A percentile compares a stretch with the other conserved stretches of the same genome.
Conservation (phyloP, 2,113 vertebrate species). For the Morone chrysops region DNA sequence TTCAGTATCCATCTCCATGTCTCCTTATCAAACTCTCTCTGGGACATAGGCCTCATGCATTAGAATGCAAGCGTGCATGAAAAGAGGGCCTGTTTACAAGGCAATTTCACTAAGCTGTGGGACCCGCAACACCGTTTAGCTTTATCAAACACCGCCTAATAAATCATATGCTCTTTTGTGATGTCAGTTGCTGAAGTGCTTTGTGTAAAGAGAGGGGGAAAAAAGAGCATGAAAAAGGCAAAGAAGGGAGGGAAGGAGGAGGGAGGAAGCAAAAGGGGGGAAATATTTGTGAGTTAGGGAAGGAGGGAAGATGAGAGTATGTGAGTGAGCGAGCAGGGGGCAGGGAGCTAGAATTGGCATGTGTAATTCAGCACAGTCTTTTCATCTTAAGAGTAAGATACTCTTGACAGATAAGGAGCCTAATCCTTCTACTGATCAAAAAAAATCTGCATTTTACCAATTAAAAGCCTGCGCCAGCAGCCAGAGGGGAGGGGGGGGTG, state of each 20-base stretch:
- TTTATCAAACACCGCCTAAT: constrained; percentile 95
- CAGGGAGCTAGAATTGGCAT: constrained; percentile 88
- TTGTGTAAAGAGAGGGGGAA: constrained; percentile 83
- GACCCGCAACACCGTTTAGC: constrained; percentile 90
- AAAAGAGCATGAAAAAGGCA: constrained; percentile 47
- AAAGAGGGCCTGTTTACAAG: constrained; percentile 87
- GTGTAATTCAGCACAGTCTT: constrained; percentile 96
- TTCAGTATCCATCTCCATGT: constrained; percentile 72
- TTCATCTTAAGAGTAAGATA: constrained; percentile 98
- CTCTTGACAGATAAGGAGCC: constrained; percentile 95
- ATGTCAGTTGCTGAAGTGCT: constrained; percentile 93
- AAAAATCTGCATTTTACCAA: constrained; percentile 99
- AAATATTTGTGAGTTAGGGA: constrained; percentile 34
- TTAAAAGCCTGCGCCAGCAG: constrained; percentile 95
- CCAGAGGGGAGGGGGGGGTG: constrained; percentile 77
- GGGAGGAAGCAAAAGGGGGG: constrained; percentile 36
- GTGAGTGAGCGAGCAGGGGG: constrained; percentile 59
- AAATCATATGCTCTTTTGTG: constrained; percentile 98
- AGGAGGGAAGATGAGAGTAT: constrained; percentile 54
- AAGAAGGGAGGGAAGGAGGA: constrained; percentile 35
- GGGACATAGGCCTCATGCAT: constrained; percentile 73
- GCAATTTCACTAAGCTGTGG: constrained; percentile 93
- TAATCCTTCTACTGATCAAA: constrained; percentile 98
- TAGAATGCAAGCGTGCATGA: constrained; percentile 80
- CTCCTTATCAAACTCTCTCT: constrained; percentile 78